These are phyloP conservation scores for Trissolcus brochymenae DNA, from an alignment of 2,888 invertebrate species.

Conservation along the genomic window DNA sequence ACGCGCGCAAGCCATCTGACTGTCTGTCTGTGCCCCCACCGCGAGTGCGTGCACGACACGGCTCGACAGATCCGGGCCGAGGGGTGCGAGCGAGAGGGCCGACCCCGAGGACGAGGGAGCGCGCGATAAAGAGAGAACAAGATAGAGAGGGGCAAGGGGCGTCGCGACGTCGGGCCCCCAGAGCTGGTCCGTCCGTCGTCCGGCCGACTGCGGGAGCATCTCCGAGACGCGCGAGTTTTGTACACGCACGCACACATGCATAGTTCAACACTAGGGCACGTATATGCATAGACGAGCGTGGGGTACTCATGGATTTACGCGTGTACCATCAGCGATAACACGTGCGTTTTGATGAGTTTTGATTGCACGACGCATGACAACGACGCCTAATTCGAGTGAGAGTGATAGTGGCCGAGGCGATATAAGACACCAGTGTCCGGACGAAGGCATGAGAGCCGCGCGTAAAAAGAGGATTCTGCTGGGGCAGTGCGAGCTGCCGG, in stretches of 20 bases:
- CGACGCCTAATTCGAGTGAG: slow-evolving; percentile 15
- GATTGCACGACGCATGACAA: slow-evolving; percentile 24
- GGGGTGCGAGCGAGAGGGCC: slow-evolving; percentile 28
- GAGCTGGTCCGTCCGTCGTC: slow-evolving; percentile 76
- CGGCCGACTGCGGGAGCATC: slow-evolving; percentile 74
- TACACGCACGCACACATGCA: slow-evolving; percentile 33
- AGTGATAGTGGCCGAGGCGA: slow-evolving; percentile 6
- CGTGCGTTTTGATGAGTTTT: no score
- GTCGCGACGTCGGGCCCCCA: slow-evolving; percentile 67
- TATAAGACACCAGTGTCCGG: slow-evolving; percentile 12
- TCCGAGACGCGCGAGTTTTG: slow-evolving; percentile 67
- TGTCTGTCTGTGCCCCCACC: slow-evolving; percentile 46
- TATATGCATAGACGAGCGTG: slow-evolving; percentile 22
- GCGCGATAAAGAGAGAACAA: slow-evolving; percentile 40
- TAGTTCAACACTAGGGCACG: slow-evolving; percentile 1
- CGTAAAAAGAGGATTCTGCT: slow-evolving; percentile 68
- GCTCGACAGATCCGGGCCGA: slow-evolving; percentile 26
- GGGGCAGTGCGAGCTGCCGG: slow-evolving; percentile 63
- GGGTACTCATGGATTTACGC: slow-evolving; percentile 34
- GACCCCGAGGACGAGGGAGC: slow-evolving; percentile 16
- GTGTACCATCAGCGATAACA: background rate
- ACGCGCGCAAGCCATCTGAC: slow-evolving; percentile 46
- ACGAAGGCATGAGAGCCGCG: slow-evolving; percentile 47
- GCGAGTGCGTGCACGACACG: slow-evolving; percentile 38
- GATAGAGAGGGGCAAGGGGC: slow-evolving; percentile 55